These are phyloP conservation scores for Dicyrtomina minuta DNA, from an alignment of 2,888 invertebrate genomes.

Conservation along the genomic window DNA sequence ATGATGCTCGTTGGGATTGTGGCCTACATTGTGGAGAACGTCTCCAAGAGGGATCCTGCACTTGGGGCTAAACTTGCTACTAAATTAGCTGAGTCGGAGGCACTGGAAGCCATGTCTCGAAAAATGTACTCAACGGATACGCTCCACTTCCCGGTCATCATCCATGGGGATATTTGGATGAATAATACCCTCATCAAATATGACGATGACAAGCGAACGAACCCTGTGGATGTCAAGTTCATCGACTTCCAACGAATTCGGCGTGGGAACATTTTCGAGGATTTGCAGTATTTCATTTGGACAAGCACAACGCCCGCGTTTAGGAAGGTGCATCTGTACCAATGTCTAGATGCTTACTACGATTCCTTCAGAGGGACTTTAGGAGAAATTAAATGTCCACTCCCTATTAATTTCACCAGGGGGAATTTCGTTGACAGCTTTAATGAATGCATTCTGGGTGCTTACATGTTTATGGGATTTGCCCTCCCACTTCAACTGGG, in stretches of 20 bases:
- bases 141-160: slow-evolving; percentile 35
- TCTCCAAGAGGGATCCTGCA: slow-evolving; percentile 3
- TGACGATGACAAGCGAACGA: slow-evolving; percentile 27
- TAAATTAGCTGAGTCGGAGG: not conserved
- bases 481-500: slow-evolving; percentile 48
- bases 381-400: slow-evolving; percentile 27
- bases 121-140: not conserved
- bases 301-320: slow-evolving; percentile 46
- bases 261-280: slow-evolving; percentile 42
- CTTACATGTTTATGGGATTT: slow-evolving; percentile 42
- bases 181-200: slow-evolving; percentile 49
- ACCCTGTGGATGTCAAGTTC: slow-evolving; percentile 36
- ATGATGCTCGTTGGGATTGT: not conserved
- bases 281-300: slow-evolving; percentile 44
- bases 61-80: slow-evolving; percentile 14
- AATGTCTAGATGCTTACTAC: slow-evolving; percentile 40
- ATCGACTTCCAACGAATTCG: slow-evolving; percentile 46
- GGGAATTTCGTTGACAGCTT: slow-evolving; percentile 41
- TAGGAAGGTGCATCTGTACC: slow-evolving; percentile 37
- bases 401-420: slow-evolving; percentile 37
- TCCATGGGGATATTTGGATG: slow-evolving; percentile 49
- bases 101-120: not conserved
- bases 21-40: not conserved
- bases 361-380: slow-evolving; percentile 35
- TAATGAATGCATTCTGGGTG: slow-evolving; percentile 27